These are phyloP conservation scores for Acrocyrtus sp. DNA, from an alignment of 2,888 invertebrate species.

Conservation along the genomic window DNA sequence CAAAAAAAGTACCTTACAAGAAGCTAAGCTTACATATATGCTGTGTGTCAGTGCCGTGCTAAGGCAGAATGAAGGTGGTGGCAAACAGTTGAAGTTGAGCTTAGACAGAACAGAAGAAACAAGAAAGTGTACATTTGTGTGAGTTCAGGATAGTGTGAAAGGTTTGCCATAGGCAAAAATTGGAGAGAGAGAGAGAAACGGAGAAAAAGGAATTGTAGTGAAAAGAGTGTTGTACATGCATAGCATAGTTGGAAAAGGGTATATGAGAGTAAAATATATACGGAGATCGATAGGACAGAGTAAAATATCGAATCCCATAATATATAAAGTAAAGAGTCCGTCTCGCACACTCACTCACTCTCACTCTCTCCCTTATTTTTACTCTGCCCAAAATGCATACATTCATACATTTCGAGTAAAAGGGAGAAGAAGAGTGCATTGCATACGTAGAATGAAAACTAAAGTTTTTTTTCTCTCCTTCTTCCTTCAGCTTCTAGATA, in stretches of 20 bases:
- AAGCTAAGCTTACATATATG: no score
- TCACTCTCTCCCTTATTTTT: no score
- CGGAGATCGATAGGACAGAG: slow-evolving; percentile 45
- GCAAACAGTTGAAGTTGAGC: no score
- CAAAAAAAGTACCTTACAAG: no score
- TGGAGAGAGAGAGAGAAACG: slow-evolving; percentile 19
- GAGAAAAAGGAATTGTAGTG: slow-evolving; percentile 12
- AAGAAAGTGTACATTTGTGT: slow-evolving; percentile 34
- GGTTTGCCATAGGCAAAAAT: slow-evolving; percentile 32
- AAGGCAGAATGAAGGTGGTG: no score
- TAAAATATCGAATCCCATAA: slow-evolving; percentile 36
- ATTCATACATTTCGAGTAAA: no score
- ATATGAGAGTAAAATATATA: slow-evolving; percentile 5
- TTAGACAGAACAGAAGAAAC: no score
- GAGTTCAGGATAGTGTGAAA: slow-evolving; percentile 42
- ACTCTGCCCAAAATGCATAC: no score
- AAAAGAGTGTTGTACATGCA: neutral
- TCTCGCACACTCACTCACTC: no score
- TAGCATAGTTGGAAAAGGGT: slow-evolving; percentile 10
- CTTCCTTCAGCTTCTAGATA: no score
- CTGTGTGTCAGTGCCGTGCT: no score
- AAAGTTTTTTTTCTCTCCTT: no score
- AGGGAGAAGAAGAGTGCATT: slow-evolving; percentile 12
- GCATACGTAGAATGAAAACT: slow-evolving; percentile 30
- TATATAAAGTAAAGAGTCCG: slow-evolving; percentile 28